Percentiles rank a stretch among this genome's conserved stretches.
phyloP scores from a whole-genome alignment of 2,888 invertebrate genomes.

The Acrocyrtus sp. region DNA sequence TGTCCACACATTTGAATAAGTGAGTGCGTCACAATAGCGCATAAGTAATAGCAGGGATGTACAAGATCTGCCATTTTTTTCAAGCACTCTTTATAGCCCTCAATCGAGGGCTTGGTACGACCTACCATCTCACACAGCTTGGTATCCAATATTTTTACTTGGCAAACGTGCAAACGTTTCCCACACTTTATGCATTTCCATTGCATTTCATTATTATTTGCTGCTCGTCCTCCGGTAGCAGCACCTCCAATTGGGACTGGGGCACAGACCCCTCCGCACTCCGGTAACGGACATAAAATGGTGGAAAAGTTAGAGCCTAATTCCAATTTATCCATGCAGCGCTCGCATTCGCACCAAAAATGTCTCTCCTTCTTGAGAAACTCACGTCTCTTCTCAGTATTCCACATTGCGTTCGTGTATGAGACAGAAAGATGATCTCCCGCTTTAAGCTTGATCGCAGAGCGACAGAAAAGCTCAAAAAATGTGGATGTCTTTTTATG shows the following conservation, averaged over 20 bases:
- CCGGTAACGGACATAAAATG: constrained; percentile 57
- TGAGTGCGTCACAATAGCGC: constrained; percentile 84
- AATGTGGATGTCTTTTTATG: constrained; percentile 59
- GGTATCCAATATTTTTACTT: constrained; percentile 61
- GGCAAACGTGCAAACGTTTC: constrained; percentile 59
- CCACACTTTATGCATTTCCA: constrained; percentile 62
- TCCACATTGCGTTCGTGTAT: constrained; percentile 61
- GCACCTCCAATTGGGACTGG: constrained; percentile 38
- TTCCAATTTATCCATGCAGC: constrained; percentile 61
- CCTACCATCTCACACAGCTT: constrained; percentile 60
- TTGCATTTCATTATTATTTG: constrained; percentile 44
- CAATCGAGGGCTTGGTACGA: constrained; percentile 53
- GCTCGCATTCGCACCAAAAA: constrained; percentile 61
- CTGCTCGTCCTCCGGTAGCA: constrained; percentile 1
- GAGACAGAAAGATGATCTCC: constrained; percentile 58
- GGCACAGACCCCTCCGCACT: constrained; percentile 50
- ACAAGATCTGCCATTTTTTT: constrained; percentile 78
- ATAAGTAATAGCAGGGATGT: constrained; percentile 86
- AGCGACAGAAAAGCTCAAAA: constrained; percentile 58
- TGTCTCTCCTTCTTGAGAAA: constrained; percentile 59
- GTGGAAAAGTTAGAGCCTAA: constrained; percentile 62
- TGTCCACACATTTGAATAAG: constrained; percentile 83
- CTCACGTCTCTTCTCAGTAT: constrained; percentile 60
- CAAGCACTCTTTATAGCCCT: constrained; percentile 70
- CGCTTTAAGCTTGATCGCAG: constrained; percentile 53